phyloP scores from a whole-genome alignment of 2,888 invertebrate genomes.

The Epistrophella euchroma region DNA sequence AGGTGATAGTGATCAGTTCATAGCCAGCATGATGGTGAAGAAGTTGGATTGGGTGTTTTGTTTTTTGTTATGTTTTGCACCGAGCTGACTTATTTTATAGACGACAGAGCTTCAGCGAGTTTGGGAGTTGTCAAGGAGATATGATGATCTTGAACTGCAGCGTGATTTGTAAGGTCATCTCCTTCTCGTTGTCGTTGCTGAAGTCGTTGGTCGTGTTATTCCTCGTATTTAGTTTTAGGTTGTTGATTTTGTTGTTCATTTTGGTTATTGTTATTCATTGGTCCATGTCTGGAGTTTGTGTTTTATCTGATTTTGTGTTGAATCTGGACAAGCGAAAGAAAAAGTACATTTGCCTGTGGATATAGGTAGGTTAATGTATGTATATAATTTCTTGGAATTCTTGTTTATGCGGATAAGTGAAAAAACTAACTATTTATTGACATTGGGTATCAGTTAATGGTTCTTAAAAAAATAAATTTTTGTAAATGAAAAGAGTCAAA shows the following conservation, averaged over 20 bases:
- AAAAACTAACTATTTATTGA: not conserved
- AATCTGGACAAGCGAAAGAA: constrained; percentile 61
- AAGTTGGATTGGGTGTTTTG: constrained; percentile 56
- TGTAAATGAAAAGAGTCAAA: constrained; percentile 1
- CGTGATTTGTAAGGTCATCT: constrained; percentile 75
- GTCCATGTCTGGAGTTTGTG: constrained; percentile 62
- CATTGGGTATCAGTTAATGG: not conserved
- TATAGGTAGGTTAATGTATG: not conserved
- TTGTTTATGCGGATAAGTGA: constrained; percentile 30
- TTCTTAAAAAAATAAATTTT: not conserved
- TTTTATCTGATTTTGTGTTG: constrained; percentile 66
- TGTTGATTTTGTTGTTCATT: constrained; percentile 30
- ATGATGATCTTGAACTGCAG: constrained; percentile 75
- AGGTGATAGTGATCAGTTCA: constrained; percentile 69
- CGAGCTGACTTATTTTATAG: constrained; percentile 19
- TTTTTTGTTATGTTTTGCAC: constrained; percentile 6
- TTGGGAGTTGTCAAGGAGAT: constrained; percentile 76
- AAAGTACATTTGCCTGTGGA: constrained; percentile 35
- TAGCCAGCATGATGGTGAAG: constrained; percentile 5
- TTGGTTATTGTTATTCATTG: constrained; percentile 73
- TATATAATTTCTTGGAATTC: constrained; percentile 62
- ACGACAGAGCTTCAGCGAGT: constrained; percentile 28
- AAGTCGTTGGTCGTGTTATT: constrained; percentile 45
- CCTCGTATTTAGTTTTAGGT: constrained; percentile 8
- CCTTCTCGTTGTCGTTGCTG: constrained; percentile 22